phyloP scores from a whole-genome alignment of 2,797 vertebrate genomes.

The Muscicapa comitata region DNA sequence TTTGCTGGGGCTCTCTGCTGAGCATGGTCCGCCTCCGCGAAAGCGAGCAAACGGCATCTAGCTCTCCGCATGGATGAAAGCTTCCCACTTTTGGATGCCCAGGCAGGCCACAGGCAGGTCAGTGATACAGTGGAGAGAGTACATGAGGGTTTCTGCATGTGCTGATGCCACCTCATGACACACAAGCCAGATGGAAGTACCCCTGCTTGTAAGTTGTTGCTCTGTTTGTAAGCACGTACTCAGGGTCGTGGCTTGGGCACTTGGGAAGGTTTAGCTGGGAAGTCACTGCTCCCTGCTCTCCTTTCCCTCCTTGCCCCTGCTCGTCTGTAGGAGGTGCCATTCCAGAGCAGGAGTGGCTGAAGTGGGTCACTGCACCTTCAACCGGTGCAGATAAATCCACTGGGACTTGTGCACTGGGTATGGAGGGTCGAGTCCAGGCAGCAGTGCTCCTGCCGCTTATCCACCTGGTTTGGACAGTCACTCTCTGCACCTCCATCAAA shows the following conservation, averaged over 20 bases:
- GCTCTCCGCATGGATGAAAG: not conserved
- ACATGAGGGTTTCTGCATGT: not conserved
- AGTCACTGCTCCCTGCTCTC: not conserved
- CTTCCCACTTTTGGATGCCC: slow-evolving; percentile 40
- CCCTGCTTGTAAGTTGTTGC: not conserved
- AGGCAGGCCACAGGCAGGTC: slow-evolving; percentile 42
- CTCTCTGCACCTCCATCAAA: not conserved
- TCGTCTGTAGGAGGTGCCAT: not conserved
- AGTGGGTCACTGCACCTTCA: not conserved
- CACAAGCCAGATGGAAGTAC: not conserved
- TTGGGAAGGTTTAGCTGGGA: not conserved
- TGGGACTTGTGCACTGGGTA: not conserved
- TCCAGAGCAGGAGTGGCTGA: not conserved
- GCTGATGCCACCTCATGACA: not conserved
- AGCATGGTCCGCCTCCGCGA: not conserved
- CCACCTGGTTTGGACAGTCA: not conserved
- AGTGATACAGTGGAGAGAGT: not conserved
- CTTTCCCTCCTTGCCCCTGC: not conserved
- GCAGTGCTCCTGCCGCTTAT: not conserved
- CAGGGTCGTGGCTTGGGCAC: not conserved
- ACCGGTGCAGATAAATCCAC: not conserved
- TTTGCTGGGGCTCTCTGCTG: slow-evolving; percentile 8
- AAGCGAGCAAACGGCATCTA: not conserved
- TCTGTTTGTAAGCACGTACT: not conserved
- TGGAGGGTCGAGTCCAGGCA: not conserved